Evolutionary conservation across 2,797 vertebrate species (phyloP).

Genomic region (Siniperca undulata): DNA sequence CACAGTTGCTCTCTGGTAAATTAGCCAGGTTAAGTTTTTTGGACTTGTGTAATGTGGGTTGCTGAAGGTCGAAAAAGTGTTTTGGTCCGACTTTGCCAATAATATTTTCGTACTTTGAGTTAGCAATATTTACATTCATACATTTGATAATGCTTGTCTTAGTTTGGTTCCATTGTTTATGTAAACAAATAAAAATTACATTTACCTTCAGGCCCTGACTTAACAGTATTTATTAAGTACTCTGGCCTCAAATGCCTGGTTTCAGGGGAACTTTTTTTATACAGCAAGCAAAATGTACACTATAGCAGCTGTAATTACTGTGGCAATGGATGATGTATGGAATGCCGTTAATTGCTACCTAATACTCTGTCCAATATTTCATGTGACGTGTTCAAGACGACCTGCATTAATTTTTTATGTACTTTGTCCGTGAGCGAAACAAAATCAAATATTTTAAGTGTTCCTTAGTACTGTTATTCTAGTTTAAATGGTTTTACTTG

Average conservation of each 20-base stretch:
- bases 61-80: neutral
- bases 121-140: slow-evolving; percentile 22
- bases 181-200: slow-evolving; percentile 11
- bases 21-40: neutral
- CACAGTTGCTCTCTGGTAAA: neutral
- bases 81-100: slow-evolving; percentile 6
- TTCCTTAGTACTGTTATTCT: slow-evolving; percentile 1
- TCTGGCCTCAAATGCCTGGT: neutral
- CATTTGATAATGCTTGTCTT: neutral
- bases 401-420: slow-evolving; percentile 19
- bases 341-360: neutral
- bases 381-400: neutral
- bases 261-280: neutral
- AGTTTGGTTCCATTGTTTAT: neutral
- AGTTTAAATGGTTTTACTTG: slow-evolving; percentile 7
- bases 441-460: slow-evolving; percentile 11
- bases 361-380: slow-evolving; percentile 1
- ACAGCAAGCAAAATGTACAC: neutral
- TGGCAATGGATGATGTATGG: neutral
- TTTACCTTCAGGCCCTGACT: neutral
- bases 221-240: slow-evolving; percentile 19
- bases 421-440: slow-evolving; percentile 7
- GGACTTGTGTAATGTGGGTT: neutral
- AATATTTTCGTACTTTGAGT: slow-evolving; percentile 54
- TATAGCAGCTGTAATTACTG: neutral